Evolutionary conservation across 2,113 vertebrate genomes (phyloP).

Genomic region (Turdus rufiventris): DNA sequence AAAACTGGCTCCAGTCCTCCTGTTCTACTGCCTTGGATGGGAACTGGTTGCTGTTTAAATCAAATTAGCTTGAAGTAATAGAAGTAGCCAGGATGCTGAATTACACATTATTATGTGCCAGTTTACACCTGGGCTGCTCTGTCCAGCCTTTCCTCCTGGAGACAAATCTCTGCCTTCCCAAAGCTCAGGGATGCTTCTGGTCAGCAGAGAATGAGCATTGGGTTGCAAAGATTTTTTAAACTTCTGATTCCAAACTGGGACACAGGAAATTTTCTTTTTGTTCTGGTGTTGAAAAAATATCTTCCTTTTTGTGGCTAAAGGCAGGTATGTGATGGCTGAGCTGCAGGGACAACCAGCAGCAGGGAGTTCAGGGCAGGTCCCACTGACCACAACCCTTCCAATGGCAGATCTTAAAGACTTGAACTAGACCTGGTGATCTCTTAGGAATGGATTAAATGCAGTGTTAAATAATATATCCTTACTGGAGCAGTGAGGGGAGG

Average conservation of each 20-base stretch:
- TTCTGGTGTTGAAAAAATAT: not conserved
- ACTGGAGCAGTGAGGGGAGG: not conserved
- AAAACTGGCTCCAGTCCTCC: not conserved
- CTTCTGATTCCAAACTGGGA: not conserved
- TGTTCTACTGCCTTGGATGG: not conserved
- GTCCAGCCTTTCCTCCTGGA: not conserved
- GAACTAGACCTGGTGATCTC: not conserved
- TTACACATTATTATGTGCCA: not conserved
- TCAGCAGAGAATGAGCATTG: not conserved
- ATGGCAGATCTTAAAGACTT: not conserved
- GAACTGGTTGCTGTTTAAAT: not conserved
- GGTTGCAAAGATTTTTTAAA: not conserved
- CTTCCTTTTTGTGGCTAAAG: not conserved
- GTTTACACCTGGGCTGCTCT: not conserved
- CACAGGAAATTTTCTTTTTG: not conserved
- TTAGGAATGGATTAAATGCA: not conserved
- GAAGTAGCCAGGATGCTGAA: not conserved
- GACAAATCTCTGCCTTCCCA: not conserved
- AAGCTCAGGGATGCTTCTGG: not conserved
- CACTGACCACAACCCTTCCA: not conserved
- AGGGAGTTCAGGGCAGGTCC: not conserved
- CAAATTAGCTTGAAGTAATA: not conserved
- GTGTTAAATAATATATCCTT: not conserved
- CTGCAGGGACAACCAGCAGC: not conserved
- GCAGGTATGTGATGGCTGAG: not conserved